Base-by-base conservation (phyloP, 2,888 invertebrate genomes). In the Sericinus montela region DNA sequence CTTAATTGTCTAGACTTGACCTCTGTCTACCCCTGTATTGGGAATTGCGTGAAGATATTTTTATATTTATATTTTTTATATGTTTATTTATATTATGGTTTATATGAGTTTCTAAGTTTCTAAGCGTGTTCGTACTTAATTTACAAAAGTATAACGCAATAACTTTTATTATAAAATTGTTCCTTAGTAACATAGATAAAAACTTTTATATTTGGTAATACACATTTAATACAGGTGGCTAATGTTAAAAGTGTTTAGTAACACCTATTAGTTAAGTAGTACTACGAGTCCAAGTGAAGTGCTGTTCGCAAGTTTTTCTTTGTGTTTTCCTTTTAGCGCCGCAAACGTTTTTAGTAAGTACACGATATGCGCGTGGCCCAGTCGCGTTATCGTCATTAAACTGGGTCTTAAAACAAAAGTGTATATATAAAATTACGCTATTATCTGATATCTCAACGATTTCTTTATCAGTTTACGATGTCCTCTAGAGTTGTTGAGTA, bases 391-490 rank as follows among this genome's bases (percentile, higher is more conserved):
- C 39, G 38, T 38, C 13, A 9, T 16, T 16, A 10, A 23, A 38
- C 16, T 45, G 45, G 6, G 16, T 30, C 25, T 39, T 8, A 15
- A n/a, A 13, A 16, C 43, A 37, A 28, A 32, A 16, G 34, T 15
- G 5, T 46, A 34, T 39, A 25, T 16, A 43, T 48, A 16, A 19
- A 28, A 30, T 37, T 30, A 30, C 15, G 11, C 8, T 40, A 34
- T 44, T 48, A 48, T 48, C 48, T 25, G 34, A 44, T 43, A 42
- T 39, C 43, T 30, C 34, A 15, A 16, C 25, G 36, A 39, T 32
- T 43, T 28, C 48, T 30, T 32, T 39, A 48, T 48, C 48, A 48
- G 38, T 48, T 9, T 14, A 43, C 10, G 32, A 34, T 28, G 32
- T 19, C 13, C 48, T 38, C n/a, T 35, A 15, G 48, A 14, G 15